A percentile compares a stretch with the other conserved stretches of the same genome.
phyloP scores from a whole-genome alignment of 37 sponge, comb jelly and placozoan genomes.

The Beroe forskalii region DNA sequence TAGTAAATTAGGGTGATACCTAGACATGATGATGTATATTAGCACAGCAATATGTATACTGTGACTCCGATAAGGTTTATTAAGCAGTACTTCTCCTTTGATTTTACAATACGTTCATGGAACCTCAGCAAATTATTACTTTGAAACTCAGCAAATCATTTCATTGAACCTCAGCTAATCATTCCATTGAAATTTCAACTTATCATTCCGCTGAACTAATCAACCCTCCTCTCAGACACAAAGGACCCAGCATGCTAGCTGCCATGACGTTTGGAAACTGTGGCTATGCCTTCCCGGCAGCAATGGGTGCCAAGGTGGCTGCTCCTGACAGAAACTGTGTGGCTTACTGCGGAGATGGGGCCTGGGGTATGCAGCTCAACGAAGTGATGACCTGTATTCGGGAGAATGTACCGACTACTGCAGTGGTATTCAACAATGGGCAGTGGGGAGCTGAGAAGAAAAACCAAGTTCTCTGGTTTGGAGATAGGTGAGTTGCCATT shows the following conservation, averaged over 20 bases:
- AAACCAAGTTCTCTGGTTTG: constrained; percentile 47
- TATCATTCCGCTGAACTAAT: too few species aligned
- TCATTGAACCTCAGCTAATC: too few species aligned
- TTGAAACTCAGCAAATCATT: too few species aligned
- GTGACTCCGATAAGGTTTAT: too few species aligned
- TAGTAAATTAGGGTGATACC: too few species aligned
- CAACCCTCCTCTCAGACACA: constrained; percentile 13
- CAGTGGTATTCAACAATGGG: constrained; percentile 53
- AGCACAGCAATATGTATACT: too few species aligned
- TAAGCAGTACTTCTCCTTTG: background rate
- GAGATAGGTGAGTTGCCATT: constrained; percentile 23
- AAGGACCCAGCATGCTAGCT: constrained; percentile 37
- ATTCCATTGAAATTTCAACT: too few species aligned
- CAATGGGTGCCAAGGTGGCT: constrained; percentile 32
- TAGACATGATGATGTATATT: too few species aligned
- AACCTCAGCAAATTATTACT: background rate
- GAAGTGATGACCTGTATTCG: constrained; percentile 43
- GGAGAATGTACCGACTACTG: background rate
- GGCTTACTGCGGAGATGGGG: constrained; percentile 4
- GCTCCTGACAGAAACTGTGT: constrained; percentile 49
- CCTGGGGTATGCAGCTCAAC: constrained; percentile 57
- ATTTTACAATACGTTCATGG: background rate
- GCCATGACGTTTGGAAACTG: constrained; percentile 58
- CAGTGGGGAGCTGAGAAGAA: constrained; percentile 58
- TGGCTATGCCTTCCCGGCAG: constrained; percentile 19